Percentiles rank a stretch among this genome's conserved stretches.
These are phyloP conservation scores for Chiloscyllium punctatum DNA, from an alignment of 2,797 vertebrate genomes.

Conservation along the genomic window DNA sequence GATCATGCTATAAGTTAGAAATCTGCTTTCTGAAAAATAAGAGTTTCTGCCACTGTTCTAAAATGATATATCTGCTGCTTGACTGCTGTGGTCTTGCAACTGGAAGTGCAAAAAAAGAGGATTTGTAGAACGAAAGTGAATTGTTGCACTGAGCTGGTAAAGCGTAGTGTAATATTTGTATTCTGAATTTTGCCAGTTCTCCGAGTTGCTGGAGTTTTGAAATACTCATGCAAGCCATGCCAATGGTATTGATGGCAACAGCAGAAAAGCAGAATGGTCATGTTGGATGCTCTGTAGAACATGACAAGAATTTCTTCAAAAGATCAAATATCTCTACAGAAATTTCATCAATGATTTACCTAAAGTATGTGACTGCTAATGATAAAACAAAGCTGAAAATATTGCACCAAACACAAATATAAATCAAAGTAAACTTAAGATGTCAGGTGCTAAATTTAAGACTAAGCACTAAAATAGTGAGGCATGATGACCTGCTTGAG, in stretches of 20 bases:
- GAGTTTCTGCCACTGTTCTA: neutral
- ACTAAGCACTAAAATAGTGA: neutral
- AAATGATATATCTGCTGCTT: neutral
- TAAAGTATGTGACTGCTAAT: neutral
- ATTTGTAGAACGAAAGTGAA: neutral
- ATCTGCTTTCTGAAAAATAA: neutral
- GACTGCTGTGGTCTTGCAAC: neutral
- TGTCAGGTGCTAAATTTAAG: neutral
- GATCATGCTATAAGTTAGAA: neutral
- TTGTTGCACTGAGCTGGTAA: neutral
- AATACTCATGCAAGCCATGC: neutral
- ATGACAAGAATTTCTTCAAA: neutral
- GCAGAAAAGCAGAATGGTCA: neutral
- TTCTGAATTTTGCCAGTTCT: slow-evolving; percentile 19
- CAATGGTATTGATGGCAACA: neutral
- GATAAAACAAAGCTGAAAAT: neutral
- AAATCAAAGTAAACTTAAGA: slow-evolving; percentile 2
- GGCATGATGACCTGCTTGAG: neutral
- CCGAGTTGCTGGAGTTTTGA: neutral
- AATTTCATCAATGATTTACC: neutral
- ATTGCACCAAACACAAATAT: neutral
- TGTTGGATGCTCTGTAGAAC: slow-evolving; percentile 5
- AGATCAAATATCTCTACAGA: neutral
- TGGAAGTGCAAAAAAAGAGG: neutral
- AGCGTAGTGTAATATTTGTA: neutral